Percentiles rank a stretch among this genome's conserved stretches.
These are phyloP conservation scores for Danio kyathit DNA, from an alignment of 2,797 vertebrate species.

Conservation along the genomic window DNA sequence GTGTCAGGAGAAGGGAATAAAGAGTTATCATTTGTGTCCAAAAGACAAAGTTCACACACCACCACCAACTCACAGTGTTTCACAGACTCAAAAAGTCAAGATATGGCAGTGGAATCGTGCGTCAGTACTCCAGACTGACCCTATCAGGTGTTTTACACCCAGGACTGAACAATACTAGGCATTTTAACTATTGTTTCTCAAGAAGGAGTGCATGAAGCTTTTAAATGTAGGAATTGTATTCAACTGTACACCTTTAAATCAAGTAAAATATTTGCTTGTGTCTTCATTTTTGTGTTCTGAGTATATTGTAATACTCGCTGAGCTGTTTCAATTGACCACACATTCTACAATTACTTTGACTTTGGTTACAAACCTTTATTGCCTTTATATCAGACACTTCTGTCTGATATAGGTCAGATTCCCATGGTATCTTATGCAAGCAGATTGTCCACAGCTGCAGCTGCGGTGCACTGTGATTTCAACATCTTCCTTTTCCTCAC, in stretches of 20 bases:
- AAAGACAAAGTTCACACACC: conserved; percentile 73
- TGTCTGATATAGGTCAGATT: background rate
- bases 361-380: background rate
- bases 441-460: background rate
- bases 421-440: background rate
- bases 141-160: background rate
- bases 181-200: background rate
- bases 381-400: background rate
- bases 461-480: conserved; percentile 32
- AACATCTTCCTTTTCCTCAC: conserved; percentile 30
- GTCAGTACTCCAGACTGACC: conserved; percentile 59
- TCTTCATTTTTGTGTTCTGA: background rate
- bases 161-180: background rate
- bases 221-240: conserved; percentile 6
- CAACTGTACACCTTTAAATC: background rate
- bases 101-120: conserved; percentile 72
- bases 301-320: conserved; percentile 6
- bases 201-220: background rate
- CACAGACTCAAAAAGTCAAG: conserved; percentile 70
- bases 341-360: background rate
- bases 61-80: conserved; percentile 66
- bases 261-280: background rate
- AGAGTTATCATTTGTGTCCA: conserved; percentile 79
- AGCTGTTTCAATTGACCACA: background rate
- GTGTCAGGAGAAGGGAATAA: conserved; percentile 77